Conservation (phyloP, 64 coral and sea anemone genomes). For the Montipora sp. region DNA sequence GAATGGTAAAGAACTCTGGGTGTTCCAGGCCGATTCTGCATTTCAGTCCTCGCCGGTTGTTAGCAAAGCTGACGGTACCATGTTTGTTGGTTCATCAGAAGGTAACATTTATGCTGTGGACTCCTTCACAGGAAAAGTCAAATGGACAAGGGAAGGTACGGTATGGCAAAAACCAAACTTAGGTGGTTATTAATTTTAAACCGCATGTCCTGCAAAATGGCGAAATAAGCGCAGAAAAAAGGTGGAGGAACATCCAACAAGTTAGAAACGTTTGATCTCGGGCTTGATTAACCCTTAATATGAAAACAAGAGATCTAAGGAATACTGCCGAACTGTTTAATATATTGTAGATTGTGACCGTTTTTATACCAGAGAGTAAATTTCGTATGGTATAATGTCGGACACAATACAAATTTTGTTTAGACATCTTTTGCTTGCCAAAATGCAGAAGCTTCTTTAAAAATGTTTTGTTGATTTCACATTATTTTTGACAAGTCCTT, state of each 20-base stretch:
- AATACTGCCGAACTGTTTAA: too few species aligned
- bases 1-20: conserved; percentile 75
- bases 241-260: too few species aligned
- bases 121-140: conserved; percentile 45
- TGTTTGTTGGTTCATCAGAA: conserved; percentile 75
- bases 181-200: background rate
- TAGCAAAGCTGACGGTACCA: conserved; percentile 39
- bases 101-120: conserved; percentile 80
- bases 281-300: too few species aligned
- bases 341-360: too few species aligned
- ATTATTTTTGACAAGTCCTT: background rate
- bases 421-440: background rate
- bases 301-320: too few species aligned
- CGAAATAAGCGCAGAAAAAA: too few species aligned
- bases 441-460: background rate
- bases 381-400: too few species aligned
- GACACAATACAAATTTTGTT: too few species aligned
- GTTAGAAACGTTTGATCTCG: too few species aligned
- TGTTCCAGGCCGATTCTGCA: conserved; percentile 74
- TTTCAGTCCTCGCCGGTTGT: conserved; percentile 91
- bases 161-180: background rate
- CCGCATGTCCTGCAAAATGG: too few species aligned
- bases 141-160: conserved; percentile 80
- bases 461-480: background rate
- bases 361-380: too few species aligned